Percentiles rank a stretch among this genome's conserved stretches.
These are phyloP conservation scores for Sanderia malayensis DNA, from an alignment of 30 jellyfish, hydroid and myxozoan genomes.

Conservation along the genomic window DNA sequence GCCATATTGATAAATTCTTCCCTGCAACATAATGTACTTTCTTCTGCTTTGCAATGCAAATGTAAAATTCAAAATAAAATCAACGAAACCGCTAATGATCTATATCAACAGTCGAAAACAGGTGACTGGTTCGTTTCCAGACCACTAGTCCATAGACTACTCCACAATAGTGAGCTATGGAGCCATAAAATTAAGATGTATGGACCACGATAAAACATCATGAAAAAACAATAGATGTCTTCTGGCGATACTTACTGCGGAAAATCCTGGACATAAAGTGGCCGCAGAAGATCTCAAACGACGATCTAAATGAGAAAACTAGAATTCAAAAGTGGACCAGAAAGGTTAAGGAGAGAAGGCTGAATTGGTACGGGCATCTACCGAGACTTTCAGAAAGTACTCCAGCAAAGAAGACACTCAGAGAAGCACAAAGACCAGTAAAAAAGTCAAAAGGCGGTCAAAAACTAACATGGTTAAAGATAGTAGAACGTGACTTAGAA, in stretches of 20 bases:
- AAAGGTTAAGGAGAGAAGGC: constrained; percentile 8
- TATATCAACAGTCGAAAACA: too few species aligned
- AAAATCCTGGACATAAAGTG: constrained; percentile 3
- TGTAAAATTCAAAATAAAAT: too few species aligned
- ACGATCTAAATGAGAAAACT: background rate
- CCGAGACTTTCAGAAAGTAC: background rate
- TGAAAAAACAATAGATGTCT: constrained; percentile 12
- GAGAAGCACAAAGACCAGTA: background rate
- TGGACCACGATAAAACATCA: too few species aligned
- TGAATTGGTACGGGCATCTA: constrained; percentile 22
- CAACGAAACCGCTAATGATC: too few species aligned
- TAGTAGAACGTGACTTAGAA: background rate
- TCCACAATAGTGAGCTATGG: too few species aligned
- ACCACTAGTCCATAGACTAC: too few species aligned
- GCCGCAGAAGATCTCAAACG: background rate
- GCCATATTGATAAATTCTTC: too few species aligned
- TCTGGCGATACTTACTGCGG: background rate
- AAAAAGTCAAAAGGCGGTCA: constrained; percentile 15
- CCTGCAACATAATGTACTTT: too few species aligned
- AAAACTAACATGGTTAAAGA: constrained; percentile 5
- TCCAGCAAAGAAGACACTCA: constrained; percentile 7
- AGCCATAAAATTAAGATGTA: too few species aligned
- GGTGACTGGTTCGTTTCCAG: too few species aligned
- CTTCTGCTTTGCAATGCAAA: too few species aligned
- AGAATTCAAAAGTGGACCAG: background rate